Conservation (phyloP, 1,140 invertebrate species). For the Neotoxoptera formosana region DNA sequence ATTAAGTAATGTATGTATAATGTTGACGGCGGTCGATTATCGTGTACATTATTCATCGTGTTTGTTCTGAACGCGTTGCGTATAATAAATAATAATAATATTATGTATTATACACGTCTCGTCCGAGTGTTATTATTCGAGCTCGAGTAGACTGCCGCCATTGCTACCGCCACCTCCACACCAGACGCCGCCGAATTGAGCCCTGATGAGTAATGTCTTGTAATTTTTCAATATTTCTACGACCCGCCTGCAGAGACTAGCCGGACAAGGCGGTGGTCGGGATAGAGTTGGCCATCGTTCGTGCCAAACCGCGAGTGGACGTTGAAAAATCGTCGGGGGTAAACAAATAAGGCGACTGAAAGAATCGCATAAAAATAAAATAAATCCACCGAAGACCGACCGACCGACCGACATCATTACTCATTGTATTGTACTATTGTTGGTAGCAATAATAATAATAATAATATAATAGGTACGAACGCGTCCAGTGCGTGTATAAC, state of each 20-base stretch:
- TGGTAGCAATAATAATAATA: neutral
- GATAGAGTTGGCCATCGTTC: neutral
- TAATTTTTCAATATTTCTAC: conserved; percentile 1
- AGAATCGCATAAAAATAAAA: conserved; percentile 1
- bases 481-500: neutral
- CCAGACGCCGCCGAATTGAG: neutral
- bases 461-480: neutral
- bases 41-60: neutral
- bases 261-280: neutral
- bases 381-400: neutral
- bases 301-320: neutral
- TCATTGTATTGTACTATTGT: neutral
- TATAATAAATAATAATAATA: neutral
- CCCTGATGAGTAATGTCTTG: neutral
- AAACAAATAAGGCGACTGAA: neutral
- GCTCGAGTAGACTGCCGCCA: neutral
- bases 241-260: neutral
- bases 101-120: neutral
- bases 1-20: neutral
- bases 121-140: neutral
- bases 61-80: neutral
- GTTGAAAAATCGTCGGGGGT: neutral
- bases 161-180: neutral
- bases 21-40: neutral
- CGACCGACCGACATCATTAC: neutral